These are phyloP conservation scores for Eurystomus gularis DNA, from an alignment of 2,113 vertebrate genomes.

Conservation along the genomic window DNA sequence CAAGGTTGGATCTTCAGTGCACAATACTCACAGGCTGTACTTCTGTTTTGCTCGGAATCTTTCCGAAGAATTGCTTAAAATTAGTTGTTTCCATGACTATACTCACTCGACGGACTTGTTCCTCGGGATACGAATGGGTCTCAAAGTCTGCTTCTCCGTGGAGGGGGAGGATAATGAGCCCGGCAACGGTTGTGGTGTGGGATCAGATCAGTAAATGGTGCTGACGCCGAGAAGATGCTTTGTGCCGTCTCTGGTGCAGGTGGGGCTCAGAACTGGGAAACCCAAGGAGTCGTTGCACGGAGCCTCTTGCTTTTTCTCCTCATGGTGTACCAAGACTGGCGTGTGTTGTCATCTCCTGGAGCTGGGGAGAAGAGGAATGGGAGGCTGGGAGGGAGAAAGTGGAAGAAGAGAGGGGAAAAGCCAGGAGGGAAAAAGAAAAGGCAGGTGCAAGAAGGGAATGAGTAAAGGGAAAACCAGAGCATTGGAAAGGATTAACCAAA, in stretches of 20 bases:
- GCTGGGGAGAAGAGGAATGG: neutral
- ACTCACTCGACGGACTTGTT: neutral
- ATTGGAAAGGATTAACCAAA: neutral
- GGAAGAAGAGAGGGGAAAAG: neutral
- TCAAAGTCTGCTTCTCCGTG: neutral
- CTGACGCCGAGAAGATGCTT: neutral
- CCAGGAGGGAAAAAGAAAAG: neutral
- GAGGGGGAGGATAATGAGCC: slow-evolving; percentile 19
- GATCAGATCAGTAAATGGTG: neutral
- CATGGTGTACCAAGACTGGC: neutral
- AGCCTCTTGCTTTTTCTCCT: neutral
- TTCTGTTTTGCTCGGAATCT: neutral
- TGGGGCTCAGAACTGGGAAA: neutral
- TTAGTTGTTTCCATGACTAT: slow-evolving; percentile 31
- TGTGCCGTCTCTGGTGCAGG: neutral
- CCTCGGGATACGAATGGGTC: neutral
- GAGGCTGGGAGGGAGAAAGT: neutral
- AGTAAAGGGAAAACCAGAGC: neutral
- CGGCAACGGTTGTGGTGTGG: neutral
- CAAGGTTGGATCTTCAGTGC: neutral
- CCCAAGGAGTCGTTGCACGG: neutral
- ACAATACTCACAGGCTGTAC: neutral
- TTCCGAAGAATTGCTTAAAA: neutral
- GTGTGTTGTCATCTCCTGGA: neutral
- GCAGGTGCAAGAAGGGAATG: neutral